phyloP scores from a whole-genome alignment of 1,140 invertebrate genomes.

The Lordiphosa stackelbergi region DNA sequence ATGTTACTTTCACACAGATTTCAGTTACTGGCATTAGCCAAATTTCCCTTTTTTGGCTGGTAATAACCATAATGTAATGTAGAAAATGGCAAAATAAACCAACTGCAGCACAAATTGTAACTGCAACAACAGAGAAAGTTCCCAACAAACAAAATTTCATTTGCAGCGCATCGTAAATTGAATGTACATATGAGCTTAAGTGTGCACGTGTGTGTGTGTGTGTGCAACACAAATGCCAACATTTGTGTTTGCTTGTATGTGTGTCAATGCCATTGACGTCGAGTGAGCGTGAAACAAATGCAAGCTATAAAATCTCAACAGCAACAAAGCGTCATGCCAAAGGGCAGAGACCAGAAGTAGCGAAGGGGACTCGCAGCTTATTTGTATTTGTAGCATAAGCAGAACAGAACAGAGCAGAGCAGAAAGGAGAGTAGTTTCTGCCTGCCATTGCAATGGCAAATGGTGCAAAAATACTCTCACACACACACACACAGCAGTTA shows the following conservation, averaged over 20 bases:
- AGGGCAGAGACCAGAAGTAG: slow-evolving; percentile 18
- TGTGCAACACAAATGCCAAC: slow-evolving; percentile 51
- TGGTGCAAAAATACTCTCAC: slow-evolving; percentile 29
- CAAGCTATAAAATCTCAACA: slow-evolving; percentile 71
- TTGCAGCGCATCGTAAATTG: slow-evolving; percentile 69
- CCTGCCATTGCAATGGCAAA: slow-evolving; percentile 41
- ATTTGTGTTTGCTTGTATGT: slow-evolving; percentile 58
- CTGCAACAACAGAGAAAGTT: slow-evolving; percentile 45
- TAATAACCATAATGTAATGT: slow-evolving; percentile 52
- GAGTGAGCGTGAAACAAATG: slow-evolving; percentile 73
- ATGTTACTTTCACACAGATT: background rate
- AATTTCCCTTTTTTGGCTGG: slow-evolving; percentile 24
- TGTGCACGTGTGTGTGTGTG: slow-evolving; percentile 12
- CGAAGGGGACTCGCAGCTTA: slow-evolving; percentile 15
- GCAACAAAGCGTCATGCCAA: slow-evolving; percentile 57
- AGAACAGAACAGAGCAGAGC: slow-evolving; percentile 8
- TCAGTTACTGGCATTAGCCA: slow-evolving; percentile 31
- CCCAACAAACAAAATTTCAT: slow-evolving; percentile 70
- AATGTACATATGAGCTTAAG: slow-evolving; percentile 35
- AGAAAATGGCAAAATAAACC: slow-evolving; percentile 38
- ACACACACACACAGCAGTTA: slow-evolving; percentile 20
- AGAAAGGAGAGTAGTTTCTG: slow-evolving; percentile 10
- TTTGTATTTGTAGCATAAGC: slow-evolving; percentile 57
- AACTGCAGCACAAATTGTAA: slow-evolving; percentile 23
- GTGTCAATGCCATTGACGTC: slow-evolving; percentile 70